Base-by-base conservation (phyloP, 2,888 invertebrate genomes). In the Crioceris asparagi region DNA sequence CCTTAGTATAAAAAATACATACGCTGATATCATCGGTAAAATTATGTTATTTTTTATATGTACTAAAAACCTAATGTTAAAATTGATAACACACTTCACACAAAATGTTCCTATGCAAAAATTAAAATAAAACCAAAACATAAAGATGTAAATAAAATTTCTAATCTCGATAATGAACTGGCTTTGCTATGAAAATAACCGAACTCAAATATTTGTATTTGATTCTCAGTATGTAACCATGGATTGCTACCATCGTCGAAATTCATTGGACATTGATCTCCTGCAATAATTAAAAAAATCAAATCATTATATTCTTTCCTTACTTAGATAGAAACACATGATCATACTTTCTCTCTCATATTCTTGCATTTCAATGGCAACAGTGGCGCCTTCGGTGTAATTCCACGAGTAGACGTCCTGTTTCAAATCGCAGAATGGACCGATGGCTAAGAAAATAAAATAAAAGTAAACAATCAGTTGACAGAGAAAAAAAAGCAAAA, bases 241-340 rank as follows among this genome's bases (percentile, higher is more conserved):
- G 93, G 92, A 65, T 93, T 77, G 29, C 74, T 69, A 6, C 96
- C 96, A 58, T 94, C 93, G 56, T 96, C 93, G 58, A 94, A 97
- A 60, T 86, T 80, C 90, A 96, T 94, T 0, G 96, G 96, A 61
- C 96, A 97, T 56, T 90, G 87, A 68, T 97, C 96, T 51, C 79
- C 80, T 80, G 61, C 41, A 64, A 38, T 5, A 18, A 31, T 16
- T 6, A 32, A 3, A 10, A 21, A 19, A 25, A 36, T 15, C 16
- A n/a, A 17, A 16, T 8, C 4, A 17, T 8, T 14, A 15, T 27
- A 11, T 29, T 29, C 18, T 4, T 16, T 10, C 3, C 12, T 5
- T 2, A 39, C 12, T 27, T 30, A 30, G 29, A 29, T 19, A 34
- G 18, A 11, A 36, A 29, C 17, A 31, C 31, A 41, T 27, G 12